phyloP scores from a whole-genome alignment of 1,140 invertebrate genomes.

The Drosophila orosa region DNA sequence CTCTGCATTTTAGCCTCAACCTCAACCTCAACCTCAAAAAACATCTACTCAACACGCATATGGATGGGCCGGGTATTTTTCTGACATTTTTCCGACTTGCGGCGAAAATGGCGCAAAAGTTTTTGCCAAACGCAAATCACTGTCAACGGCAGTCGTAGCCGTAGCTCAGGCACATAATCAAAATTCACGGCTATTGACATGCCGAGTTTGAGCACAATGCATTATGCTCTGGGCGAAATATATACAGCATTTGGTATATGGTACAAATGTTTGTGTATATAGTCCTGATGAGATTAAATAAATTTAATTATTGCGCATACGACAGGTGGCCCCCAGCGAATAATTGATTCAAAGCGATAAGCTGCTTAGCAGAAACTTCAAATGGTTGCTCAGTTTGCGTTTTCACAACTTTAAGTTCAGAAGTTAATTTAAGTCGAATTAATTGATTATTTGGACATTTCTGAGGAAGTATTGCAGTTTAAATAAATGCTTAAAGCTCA shows the following conservation, averaged over 20 bases:
- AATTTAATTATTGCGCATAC: slow-evolving; percentile 26
- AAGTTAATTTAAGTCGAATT: not conserved
- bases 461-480: too few relatives aligned
- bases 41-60: slow-evolving; percentile 24
- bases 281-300: slow-evolving; percentile 7
- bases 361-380: slow-evolving; percentile 11
- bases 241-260: not conserved
- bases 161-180: slow-evolving; percentile 48
- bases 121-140: slow-evolving; percentile 64
- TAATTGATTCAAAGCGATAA: slow-evolving; percentile 13
- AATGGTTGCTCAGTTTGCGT: not conserved
- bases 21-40: slow-evolving; percentile 3
- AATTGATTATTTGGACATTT: too few relatives aligned
- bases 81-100: slow-evolving; percentile 58
- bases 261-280: not conserved
- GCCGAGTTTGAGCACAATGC: slow-evolving; percentile 19
- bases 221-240: slow-evolving; percentile 6
- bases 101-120: slow-evolving; percentile 54
- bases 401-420: not conserved
- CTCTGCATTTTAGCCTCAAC: not conserved
- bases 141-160: slow-evolving; percentile 37
- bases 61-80: slow-evolving; percentile 41
- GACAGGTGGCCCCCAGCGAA: slow-evolving; percentile 3
- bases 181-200: slow-evolving; percentile 56
- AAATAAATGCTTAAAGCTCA: too few relatives aligned